Evolutionary conservation across 1,140 invertebrate species (phyloP).

Genomic region (Laupala kohalensis): DNA sequence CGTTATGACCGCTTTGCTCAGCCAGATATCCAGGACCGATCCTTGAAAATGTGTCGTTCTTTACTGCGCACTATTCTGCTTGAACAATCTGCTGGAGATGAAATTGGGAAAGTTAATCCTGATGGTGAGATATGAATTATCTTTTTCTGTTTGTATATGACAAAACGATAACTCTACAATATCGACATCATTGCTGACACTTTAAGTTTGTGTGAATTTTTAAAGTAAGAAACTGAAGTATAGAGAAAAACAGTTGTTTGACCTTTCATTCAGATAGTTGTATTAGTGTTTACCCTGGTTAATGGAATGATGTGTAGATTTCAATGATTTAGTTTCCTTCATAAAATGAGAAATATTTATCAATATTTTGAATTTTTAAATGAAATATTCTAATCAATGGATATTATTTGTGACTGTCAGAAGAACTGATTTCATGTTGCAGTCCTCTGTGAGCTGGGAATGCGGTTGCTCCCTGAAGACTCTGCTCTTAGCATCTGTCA

Average conservation of each 20-base stretch:
- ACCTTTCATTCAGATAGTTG: no score
- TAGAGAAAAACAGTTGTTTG: no score
- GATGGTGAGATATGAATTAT: conserved; percentile 26
- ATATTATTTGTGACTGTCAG: no score
- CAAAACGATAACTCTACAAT: not conserved
- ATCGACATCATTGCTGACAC: no score
- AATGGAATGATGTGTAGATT: no score
- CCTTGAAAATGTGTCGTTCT: conserved; percentile 29
- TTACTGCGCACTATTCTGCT: conserved; percentile 29
- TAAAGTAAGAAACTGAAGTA: no score
- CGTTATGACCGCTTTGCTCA: conserved; percentile 28
- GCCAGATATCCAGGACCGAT: conserved; percentile 23
- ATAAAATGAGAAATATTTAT: no score
- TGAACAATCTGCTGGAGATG: conserved; percentile 27
- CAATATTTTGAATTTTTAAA: no score
- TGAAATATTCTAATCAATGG: no score
- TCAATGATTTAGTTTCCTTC: no score
- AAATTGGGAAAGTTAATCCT: conserved; percentile 21
- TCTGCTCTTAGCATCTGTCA: conserved; percentile 28
- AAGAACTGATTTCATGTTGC: conserved; percentile 13
- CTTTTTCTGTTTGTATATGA: not conserved
- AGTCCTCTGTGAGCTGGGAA: conserved; percentile 29
- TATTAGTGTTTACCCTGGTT: no score
- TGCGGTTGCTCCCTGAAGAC: conserved; percentile 27
- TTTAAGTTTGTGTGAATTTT: no score